Evolutionary conservation across 2,888 invertebrate genomes (phyloP), one percentile per base, ranked within the genome.

Genomic region (Odontocerum albicorne): DNA sequence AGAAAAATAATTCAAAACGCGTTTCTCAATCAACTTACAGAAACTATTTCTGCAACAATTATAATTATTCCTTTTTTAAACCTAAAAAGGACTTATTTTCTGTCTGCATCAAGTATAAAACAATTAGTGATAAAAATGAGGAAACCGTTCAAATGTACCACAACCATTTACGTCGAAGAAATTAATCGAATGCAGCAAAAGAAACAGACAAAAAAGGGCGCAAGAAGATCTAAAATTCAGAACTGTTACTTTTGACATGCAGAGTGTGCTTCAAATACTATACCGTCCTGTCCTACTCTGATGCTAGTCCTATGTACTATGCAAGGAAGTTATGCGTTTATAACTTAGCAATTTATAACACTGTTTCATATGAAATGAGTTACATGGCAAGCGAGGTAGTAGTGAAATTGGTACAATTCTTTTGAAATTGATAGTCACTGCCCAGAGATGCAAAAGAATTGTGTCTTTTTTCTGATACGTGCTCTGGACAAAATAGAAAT

Each of bases 401-500:
- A 38, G 17, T 16, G 38, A 38, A n/a, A 38, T 38, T 38, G 38
- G 38, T 4, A 16, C 38, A 3, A 38, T 38, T 16, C 13, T 38
- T n/a, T n/a, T 6, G 3, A 3, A 38, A 16, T 38, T 38, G n/a
- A n/a, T 38, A 4, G n/a, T 7, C 4, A 4, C n/a, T 38, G 38
- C 38, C 38, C 38, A n/a, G 8, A 6, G 4, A 13, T 6, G 17
- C 15, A 8, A 17, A 27, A 32, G 17, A 45, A 8, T 8, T 17
- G 4, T 17, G 16, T 3, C 32, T 45, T 45, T 45, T 45, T 10
- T 31, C 32, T 10, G 45, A 45, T 20, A 45, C 45, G 15, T 45
- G 45, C 19, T 17, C 33, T n/a, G 45, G 45, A 13, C 45, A 45
- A 17, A 45, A 45, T 17, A 13, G 45, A 3, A 45, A 45, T 19